Evolutionary conservation across 2,113 vertebrate genomes (phyloP), one percentile per base, ranked within the genome.

Genomic region (Gorsachius goisagi): DNA sequence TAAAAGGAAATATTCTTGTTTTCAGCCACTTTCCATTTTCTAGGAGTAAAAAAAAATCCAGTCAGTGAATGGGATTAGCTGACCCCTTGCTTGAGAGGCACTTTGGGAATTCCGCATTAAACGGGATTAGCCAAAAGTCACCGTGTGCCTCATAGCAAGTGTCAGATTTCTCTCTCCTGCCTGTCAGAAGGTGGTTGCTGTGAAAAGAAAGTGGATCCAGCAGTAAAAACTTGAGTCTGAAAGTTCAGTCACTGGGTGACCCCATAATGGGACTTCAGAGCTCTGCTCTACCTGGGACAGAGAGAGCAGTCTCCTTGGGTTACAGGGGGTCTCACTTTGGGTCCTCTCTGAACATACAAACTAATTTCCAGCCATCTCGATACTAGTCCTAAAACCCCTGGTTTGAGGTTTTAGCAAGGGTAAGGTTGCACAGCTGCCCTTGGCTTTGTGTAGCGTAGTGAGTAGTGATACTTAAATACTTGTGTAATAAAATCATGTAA

Each of bases 51-150:
- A 37, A 12, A n/a, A 33, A 4, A 45, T n/a, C 14, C 67, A 47
- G 44, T 11, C 26, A 18, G 71, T 49, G 88, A 24, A n/a, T 63
- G 89, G 85, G 82, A 88, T 97, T 93, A 84, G 79, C 64, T 84
- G 94, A n/a, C 39, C 78, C 39, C 13, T 56, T 3, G 37, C 93
- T 47, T 12, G 30, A 82, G 85, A 53, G 71, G 67, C 20, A 1
- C 73, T 21, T 30, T 33, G 79, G 88, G 77, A 91, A 53, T 76
- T 76, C 50, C 83, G 85, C 84, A 3, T 89, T 77, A 75, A 28
- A 23, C 0, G 0, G 83, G 86, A 93, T 95, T 89, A 94, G 76
- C 78, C 13, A 24, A 2, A 13, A 63, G 49, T 52, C 66, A 3
- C 85, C 9, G 0, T 9, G 62, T 30, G 88, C 85, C 84, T 24